phyloP scores from a whole-genome alignment of 1,140 invertebrate species.

The Spodoptera litura region DNA sequence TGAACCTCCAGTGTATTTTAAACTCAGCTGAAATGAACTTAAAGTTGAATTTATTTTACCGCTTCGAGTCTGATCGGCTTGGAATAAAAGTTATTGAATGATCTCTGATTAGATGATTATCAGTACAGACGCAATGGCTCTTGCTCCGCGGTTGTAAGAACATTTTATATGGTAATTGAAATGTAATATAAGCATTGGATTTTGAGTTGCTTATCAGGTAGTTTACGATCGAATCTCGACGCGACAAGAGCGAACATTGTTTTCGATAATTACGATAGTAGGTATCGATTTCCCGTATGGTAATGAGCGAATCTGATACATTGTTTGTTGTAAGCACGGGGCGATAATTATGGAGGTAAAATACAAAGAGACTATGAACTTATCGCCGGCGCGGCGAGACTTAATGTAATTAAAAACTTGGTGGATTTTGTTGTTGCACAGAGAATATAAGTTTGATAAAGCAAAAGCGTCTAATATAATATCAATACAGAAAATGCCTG shows the following conservation, averaged over 20 bases:
- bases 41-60: conserved; percentile 52
- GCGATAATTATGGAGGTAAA: conserved; percentile 33
- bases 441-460: no score
- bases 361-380: conserved; percentile 19
- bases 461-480: no score
- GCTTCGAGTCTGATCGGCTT: conserved; percentile 54
- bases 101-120: conserved; percentile 84
- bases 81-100: conserved; percentile 83
- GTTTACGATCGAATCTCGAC: conserved; percentile 65
- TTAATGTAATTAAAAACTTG: conserved; percentile 14
- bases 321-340: conserved; percentile 38
- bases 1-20: conserved; percentile 55
- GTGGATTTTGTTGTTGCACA: conserved; percentile 8
- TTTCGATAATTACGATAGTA: conserved; percentile 70
- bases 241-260: conserved; percentile 45
- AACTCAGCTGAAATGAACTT: conserved; percentile 57
- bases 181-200: conserved; percentile 79
- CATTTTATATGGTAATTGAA: conserved; percentile 84
- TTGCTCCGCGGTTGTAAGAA: conserved; percentile 67
- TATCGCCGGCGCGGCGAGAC: neutral
- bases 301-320: conserved; percentile 64
- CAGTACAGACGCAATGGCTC: conserved; percentile 67
- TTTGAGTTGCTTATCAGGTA: conserved; percentile 75
- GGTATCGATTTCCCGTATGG: conserved; percentile 76
- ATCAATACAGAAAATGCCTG: no score